Conservation (phyloP, 2,888 invertebrate species). For the Sesia apiformis region DNA sequence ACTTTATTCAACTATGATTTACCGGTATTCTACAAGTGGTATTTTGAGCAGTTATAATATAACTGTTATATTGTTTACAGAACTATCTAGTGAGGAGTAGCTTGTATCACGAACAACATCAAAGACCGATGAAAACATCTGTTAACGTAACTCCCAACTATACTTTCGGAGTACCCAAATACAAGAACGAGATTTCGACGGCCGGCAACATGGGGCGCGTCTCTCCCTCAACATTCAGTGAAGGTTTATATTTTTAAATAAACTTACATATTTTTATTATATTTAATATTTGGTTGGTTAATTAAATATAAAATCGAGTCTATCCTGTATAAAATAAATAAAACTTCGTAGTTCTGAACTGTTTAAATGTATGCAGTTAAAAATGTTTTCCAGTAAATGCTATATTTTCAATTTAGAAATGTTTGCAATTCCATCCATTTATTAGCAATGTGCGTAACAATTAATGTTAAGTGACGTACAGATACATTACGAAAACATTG, state of each 20-base stretch:
- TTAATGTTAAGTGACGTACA: no score
- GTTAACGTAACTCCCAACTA: constrained; percentile 37
- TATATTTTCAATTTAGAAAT: no score
- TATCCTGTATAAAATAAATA: no score
- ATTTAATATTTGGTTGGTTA: no score
- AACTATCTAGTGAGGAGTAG: constrained; percentile 40
- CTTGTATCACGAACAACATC: constrained; percentile 25
- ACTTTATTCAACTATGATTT: background rate
- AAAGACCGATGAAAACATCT: constrained; percentile 26
- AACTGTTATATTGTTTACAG: constrained; percentile 17
- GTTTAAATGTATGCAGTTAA: no score
- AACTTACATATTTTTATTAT: no score
- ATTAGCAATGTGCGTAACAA: no score
- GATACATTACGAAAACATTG: no score
- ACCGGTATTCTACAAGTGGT: background rate
- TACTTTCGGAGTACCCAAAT: constrained; percentile 15
- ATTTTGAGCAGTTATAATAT: background rate
- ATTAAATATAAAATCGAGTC: no score
- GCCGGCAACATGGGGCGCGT: constrained; percentile 14
- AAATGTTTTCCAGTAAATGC: no score
- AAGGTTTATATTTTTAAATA: constrained; percentile 15
- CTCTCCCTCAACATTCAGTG: constrained; percentile 20
- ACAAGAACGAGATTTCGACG: constrained; percentile 10
- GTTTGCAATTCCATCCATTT: no score
- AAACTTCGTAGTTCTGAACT: no score